These are phyloP conservation scores for Plecturocebus donacophilus DNA, from an alignment of 2,113 vertebrate genomes.

Conservation along the genomic window DNA sequence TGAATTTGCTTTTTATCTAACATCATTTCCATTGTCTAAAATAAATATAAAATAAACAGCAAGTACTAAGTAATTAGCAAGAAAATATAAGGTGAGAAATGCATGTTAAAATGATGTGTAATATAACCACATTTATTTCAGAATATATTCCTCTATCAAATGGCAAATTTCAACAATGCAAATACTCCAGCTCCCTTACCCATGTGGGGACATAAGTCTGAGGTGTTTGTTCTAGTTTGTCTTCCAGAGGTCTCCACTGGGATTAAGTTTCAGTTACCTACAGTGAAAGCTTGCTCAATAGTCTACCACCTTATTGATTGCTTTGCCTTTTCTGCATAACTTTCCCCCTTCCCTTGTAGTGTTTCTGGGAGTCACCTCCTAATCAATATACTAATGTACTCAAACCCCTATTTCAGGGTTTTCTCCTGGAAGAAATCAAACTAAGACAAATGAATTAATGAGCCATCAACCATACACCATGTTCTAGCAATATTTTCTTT, in stretches of 20 bases:
- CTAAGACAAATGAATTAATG: background rate
- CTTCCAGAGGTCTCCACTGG: background rate
- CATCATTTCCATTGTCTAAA: no score
- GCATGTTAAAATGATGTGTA: no score
- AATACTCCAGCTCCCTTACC: background rate
- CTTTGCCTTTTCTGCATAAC: background rate
- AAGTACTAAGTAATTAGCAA: no score
- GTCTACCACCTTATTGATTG: background rate
- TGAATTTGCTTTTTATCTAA: no score
- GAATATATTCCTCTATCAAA: no score
- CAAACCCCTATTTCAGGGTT: background rate
- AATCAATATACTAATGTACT: background rate
- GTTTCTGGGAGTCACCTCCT: background rate
- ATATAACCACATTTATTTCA: no score
- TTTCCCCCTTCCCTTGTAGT: background rate
- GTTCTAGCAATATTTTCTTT: background rate
- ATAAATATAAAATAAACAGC: no score
- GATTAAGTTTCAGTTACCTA: background rate
- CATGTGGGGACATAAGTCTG: background rate
- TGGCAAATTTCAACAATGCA: background rate
- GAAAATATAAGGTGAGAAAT: no score
- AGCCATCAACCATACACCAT: background rate
- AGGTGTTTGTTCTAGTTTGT: background rate
- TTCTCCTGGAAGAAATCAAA: background rate
- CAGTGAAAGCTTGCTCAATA: background rate